Evolutionary conservation across 2,888 invertebrate species (phyloP), one percentile per base, ranked within the genome.

Genomic region (Sesia apiformis): DNA sequence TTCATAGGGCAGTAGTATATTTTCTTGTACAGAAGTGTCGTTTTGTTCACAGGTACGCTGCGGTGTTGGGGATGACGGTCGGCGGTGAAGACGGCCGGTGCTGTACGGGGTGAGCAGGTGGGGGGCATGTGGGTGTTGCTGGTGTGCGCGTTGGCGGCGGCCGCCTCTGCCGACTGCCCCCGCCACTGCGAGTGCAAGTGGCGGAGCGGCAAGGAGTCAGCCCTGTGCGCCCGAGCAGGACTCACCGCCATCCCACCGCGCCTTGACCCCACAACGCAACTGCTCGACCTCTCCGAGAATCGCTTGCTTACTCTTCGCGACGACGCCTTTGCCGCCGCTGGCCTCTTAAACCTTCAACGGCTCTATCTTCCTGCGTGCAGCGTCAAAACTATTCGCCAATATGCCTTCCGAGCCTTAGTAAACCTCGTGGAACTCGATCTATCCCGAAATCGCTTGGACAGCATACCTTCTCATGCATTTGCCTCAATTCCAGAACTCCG

Each of bases 191-290:
- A 95, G 82, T 96, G 96, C 91, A 95, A 95, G 84, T 96, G 96
- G 96, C 94, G 94, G 79, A 93, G 93, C 74, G 96, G 96, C 69
- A 96, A 96, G 81, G 95, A 96, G 84, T 94, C 95, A 53, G 96
- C 95, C 56, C 90, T 94, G 67, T 96, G 96, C 85, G 91, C 92
- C 66, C 93, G 93, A 76, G 94, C 94, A 58, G 94, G 94, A 74
- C 91, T 96, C 66, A 91, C 93, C 65, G 90, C 91, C 69, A 92
- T 96, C 64, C 96, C 96, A 42, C 88, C 90, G 52, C 93, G 93
- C 60, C 91, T 96, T 58, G 95, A 95, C 65, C 92, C 93, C 58
- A 93, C 94, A 64, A 95, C 95, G 41, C 96, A 96, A 80, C 91
- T 95, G 53, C 91, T 96, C 56, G 94, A 96, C 74, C 89, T 96